A percentile compares a stretch with the other conserved stretches of the same genome.
Conservation (phyloP, 2,888 invertebrate species). For the Empis livida region DNA sequence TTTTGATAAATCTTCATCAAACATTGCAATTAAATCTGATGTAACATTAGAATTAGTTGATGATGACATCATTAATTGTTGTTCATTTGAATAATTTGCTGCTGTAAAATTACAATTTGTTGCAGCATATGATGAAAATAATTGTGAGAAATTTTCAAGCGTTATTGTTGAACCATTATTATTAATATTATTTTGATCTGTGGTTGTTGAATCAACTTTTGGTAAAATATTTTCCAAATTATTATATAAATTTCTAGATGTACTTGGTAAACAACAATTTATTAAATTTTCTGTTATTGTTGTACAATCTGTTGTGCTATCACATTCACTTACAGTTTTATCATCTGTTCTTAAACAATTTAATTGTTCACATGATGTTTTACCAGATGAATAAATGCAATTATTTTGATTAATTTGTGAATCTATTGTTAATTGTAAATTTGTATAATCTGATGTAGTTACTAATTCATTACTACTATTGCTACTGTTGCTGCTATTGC, state of each 20-base stretch:
- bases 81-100: not conserved
- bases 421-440: not conserved
- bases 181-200: not conserved
- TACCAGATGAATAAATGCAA: not conserved
- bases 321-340: slow-evolving; percentile 16
- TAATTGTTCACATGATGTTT: no score
- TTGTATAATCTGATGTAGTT: not conserved
- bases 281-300: not conserved
- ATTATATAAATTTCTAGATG: slow-evolving; percentile 8
- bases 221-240: slow-evolving; percentile 14
- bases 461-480: slow-evolving; percentile 2
- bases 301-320: slow-evolving; percentile 19
- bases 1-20: slow-evolving; percentile 17
- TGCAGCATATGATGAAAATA: slow-evolving; percentile 1
- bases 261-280: slow-evolving; percentile 1
- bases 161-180: not conserved
- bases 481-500: not conserved
- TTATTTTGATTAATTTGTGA: not conserved
- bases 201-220: slow-evolving; percentile 20
- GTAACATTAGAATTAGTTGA: slow-evolving; percentile 11
- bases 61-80: not conserved
- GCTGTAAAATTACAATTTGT: not conserved
- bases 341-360: not conserved
- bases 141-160: slow-evolving; percentile 3
- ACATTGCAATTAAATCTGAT: slow-evolving; percentile 19